Evolutionary conservation across 2,888 invertebrate genomes (phyloP), one percentile per base, ranked within the genome.

Genomic region (Tanaodytes sp.): DNA sequence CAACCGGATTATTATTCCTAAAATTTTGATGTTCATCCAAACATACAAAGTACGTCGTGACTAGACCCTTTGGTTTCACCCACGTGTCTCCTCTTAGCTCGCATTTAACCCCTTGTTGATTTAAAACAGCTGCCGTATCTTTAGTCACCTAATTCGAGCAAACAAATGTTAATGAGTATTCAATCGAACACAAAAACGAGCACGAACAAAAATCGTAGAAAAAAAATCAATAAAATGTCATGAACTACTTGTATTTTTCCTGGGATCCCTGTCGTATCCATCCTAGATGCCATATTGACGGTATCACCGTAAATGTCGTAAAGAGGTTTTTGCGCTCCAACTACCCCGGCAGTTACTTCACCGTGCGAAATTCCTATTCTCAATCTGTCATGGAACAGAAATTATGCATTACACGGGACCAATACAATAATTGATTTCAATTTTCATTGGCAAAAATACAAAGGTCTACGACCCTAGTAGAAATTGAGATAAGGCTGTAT

Each of bases 251-350:
- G 94, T 77, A 94, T 93, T 83, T 89, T 89, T 37, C 93, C 92
- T 1, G 91, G 88, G 72, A 91, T 87, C 5, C 97, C 97, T 1
- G 94, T 95, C 0, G 94, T 94, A 80, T 97, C 97, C 96, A 98
- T 96, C 78, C 98, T 88, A 0, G 96, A 96, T 2, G 98, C 96
- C 90, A 98, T 93, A 85, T 98, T 98, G 0, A 97, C 97, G 0
- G 97, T 93, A 85, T 97, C 94, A 0, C 97, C 97, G 97, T 97
- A 98, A 79, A 97, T 96, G 82, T 98, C 97, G 83, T 97, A 97
- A 42, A 96, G 88, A 0, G 97, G 97, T 81, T 97, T 97, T 68
- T 93, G 91, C 0, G 95, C 94, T 0, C 97, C 97, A 2, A 97
- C 95, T 0, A 98, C 97, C 2, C 97, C 97, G 0, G 97, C 97